Evolutionary conservation across 2,113 vertebrate genomes (phyloP), one percentile per base, ranked within the genome.

Genomic region (Pardalotus punctatus): DNA sequence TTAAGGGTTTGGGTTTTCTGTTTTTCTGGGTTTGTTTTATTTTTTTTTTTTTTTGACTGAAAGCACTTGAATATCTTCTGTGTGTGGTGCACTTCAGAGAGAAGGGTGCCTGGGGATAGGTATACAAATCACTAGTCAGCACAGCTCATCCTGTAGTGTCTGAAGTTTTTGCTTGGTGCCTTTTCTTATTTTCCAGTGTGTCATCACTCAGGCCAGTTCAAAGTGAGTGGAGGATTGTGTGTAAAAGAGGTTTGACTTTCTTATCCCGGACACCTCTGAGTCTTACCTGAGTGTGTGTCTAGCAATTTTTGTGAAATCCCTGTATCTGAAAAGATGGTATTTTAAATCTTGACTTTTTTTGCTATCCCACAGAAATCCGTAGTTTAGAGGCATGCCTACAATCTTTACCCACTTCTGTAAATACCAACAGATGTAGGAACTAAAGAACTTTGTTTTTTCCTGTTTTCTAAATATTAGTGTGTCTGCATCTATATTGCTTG

Each of bases 81-180:
- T 67, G 50, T 42, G 5, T 73, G 45, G 28, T 83, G 51, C 72
- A 35, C 48, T 23, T 57, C 42, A 60, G 56, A 80, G 54, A 69
- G 69, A 78, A 60, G 66, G 35, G 61, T 91, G 66, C 17, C 28
- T 81, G 86, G 65, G 57, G 51, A 58, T 42, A 74, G 21, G 28
- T 67, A 31, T 79, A 58, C 24, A 53, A 65, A 83, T 79, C 72
- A 38, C 81, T 60, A 86, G 57, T 65, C 15, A 79, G 36, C 45
- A 65, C 48, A 76, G 35, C 53, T 89, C 54, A 35, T 87, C 43
- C 42, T 73, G 42, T 73, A 70, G 64, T 53, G 8, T 81, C 72
- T 83, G 45, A 45, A 45, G 12, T n/a, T 90, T 87, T 90, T 89
- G 61, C 78, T 70, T 77, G 56, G 84, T 94, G 92, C 90, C 84